phyloP scores from a whole-genome alignment of 2,113 vertebrate species.

The Stomatorhinus ivindoensis region DNA sequence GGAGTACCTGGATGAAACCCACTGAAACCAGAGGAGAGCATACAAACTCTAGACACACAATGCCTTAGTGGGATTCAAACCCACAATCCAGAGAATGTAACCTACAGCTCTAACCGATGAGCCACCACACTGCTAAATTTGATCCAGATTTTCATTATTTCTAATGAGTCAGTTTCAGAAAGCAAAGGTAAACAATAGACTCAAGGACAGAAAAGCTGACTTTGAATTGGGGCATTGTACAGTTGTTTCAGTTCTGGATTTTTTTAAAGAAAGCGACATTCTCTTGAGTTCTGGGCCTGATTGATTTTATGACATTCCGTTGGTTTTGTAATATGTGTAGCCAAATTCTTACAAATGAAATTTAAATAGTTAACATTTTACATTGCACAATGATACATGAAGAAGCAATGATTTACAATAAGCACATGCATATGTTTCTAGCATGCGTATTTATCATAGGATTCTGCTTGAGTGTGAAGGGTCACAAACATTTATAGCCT shows the following conservation, averaged over 20 bases:
- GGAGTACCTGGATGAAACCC: not conserved
- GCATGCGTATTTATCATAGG: not conserved
- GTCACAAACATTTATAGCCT: not conserved
- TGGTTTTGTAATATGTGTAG: not conserved
- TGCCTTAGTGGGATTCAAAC: not conserved
- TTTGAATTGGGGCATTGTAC: not conserved
- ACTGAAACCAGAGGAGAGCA: not conserved
- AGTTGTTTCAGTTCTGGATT: not conserved
- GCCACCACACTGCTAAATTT: not conserved
- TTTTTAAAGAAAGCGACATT: not conserved
- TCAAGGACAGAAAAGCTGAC: not conserved
- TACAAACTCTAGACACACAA: not conserved
- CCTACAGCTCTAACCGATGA: not conserved
- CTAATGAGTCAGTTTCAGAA: not conserved
- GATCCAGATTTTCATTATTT: not conserved
- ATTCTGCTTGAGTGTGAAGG: not conserved
- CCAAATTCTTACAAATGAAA: not conserved
- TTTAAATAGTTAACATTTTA: not conserved
- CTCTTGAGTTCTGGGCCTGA: not conserved
- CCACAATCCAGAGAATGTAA: not conserved
- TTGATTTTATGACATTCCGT: not conserved
- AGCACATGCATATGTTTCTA: not conserved
- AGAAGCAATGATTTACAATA: not conserved
- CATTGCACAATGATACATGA: not conserved
- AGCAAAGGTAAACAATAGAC: not conserved